A percentile compares a stretch with the other conserved stretches of the same genome.
Conservation (phyloP, 2,888 invertebrate genomes). For the Lymantria monacha region DNA sequence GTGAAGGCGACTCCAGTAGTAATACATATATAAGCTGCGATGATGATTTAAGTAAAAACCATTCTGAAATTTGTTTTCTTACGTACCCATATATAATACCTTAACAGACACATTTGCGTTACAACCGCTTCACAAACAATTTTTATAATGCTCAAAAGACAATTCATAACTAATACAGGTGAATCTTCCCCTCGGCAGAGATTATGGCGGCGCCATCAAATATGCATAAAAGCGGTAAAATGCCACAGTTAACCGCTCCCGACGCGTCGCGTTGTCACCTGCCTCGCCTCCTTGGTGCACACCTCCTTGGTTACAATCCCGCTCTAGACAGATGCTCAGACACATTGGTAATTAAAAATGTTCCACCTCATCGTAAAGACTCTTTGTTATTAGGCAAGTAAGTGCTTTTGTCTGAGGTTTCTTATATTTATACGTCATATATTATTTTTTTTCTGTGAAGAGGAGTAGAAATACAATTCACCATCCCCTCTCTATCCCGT, state of each 20-base stretch:
- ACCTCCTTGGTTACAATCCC: constrained; percentile 16
- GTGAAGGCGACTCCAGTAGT: no score
- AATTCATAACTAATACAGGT: constrained; percentile 58
- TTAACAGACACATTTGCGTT: no score
- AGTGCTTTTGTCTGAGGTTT: constrained; percentile 9
- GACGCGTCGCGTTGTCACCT: constrained; percentile 66
- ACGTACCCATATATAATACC: no score
- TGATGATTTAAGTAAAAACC: no score
- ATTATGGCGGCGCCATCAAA: constrained; percentile 81
- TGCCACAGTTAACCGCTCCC: constrained; percentile 79
- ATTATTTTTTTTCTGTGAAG: no score
- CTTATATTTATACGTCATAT: no score
- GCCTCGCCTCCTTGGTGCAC: constrained; percentile 29
- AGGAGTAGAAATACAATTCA: no score
- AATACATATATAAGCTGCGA: no score
- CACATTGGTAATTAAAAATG: constrained; percentile 77
- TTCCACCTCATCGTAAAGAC: constrained; percentile 59
- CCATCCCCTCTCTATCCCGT: no score
- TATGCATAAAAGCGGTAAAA: constrained; percentile 83
- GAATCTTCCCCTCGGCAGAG: constrained; percentile 62
- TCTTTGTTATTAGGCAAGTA: constrained; percentile 32
- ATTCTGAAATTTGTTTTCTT: no score
- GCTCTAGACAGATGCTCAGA: constrained; percentile 74
- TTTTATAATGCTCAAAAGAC: constrained; percentile 35
- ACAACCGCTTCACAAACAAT: constrained; percentile 4